Conservation (phyloP, 2,797 vertebrate species). For the Anas bahamensis region DNA sequence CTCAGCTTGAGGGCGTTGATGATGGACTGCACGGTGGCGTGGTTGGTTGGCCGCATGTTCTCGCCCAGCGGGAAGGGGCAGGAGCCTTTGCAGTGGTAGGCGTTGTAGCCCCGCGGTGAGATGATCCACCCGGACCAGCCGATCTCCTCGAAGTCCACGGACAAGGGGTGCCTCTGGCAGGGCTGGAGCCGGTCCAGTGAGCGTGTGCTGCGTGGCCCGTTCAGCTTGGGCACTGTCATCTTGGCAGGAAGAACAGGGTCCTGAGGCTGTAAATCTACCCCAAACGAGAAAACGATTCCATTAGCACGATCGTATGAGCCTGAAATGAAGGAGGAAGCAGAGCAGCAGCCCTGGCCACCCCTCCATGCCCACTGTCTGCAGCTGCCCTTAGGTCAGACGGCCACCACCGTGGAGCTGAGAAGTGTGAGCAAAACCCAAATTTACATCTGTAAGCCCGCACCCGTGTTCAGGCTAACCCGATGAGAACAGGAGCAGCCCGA, state of each 20-base stretch:
- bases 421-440: background rate
- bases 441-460: background rate
- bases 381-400: background rate
- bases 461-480: background rate
- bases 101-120: constrained; percentile 87
- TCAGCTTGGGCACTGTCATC: constrained; percentile 11
- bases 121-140: constrained; percentile 93
- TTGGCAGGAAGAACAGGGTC: constrained; percentile 39
- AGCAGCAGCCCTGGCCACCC: background rate
- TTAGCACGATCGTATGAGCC: rapidly evolving
- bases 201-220: constrained; percentile 75
- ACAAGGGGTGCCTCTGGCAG: constrained; percentile 85
- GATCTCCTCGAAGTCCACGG: constrained; percentile 89
- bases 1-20: constrained; percentile 81
- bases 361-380: background rate
- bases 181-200: constrained; percentile 77
- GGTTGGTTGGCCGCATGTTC: constrained; percentile 86
- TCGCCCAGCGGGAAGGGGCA: constrained; percentile 80
- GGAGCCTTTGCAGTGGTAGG: constrained; percentile 87
- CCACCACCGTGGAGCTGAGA: rapidly evolving
- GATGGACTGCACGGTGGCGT: constrained; percentile 89
- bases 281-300: background rate
- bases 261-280: constrained; percentile 58
- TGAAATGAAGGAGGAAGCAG: background rate
- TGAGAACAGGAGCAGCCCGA: background rate